Percentiles rank a stretch among this genome's conserved stretches.
phyloP scores from a whole-genome alignment of 64 coral and sea anemone genomes.

The Astreopora myriophthalma region DNA sequence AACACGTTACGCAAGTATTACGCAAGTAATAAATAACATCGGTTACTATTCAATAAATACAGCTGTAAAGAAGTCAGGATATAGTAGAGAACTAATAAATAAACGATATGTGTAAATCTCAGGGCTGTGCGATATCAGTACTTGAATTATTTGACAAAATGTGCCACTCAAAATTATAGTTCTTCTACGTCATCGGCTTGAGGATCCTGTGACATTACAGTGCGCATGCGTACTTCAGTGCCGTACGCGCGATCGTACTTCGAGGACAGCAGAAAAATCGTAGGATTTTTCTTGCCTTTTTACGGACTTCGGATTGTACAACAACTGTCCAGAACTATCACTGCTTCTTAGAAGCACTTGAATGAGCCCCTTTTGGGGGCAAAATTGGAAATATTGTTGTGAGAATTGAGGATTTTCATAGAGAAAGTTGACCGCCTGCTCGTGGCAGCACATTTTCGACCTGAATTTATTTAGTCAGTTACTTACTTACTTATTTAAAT shows the following conservation, averaged over 20 bases:
- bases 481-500: no score
- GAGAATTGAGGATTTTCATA: not conserved
- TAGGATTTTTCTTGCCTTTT: not conserved
- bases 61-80: no score
- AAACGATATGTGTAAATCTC: no score
- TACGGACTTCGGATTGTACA: not conserved
- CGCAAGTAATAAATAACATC: no score
- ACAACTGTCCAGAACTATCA: not conserved
- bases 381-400: not conserved
- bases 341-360: not conserved
- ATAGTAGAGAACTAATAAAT: no score
- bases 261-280: not conserved
- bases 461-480: no score
- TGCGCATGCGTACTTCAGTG: slow-evolving; percentile 33
- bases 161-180: no score
- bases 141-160: no score
- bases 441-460: not conserved
- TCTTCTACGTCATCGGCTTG: not conserved
- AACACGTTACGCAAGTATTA: no score
- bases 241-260: not conserved
- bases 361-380: not conserved
- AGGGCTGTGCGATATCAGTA: no score
- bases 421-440: not conserved
- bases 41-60: no score
- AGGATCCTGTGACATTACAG: no score